Base-by-base conservation (phyloP, 2,113 vertebrate species). In the Cheilinus undulatus region DNA sequence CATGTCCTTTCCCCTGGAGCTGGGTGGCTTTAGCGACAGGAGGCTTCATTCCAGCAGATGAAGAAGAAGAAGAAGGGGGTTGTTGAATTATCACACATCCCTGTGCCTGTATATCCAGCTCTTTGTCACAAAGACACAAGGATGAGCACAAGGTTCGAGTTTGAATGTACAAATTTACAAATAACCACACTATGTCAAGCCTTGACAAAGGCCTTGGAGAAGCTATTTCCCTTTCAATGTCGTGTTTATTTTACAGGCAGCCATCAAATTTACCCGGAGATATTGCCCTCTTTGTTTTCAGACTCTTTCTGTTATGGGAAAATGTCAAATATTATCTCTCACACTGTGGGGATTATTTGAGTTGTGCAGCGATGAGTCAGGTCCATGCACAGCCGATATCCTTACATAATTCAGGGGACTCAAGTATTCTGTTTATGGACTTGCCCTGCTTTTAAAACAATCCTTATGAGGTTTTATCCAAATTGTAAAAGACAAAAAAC, bases 311-410 rank as follows among this genome's bases (percentile, higher is more conserved):
- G 80, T 69, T 48, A 50, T 30, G 56, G 69, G 60, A 46, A 82
- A 76, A 77, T 75, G 62, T 79, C 63, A 76, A 86, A 83, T 71
- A 73, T 69, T 67, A 68, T 76, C 69, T 68, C 56, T 69, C 57
- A 52, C 66, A 51, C 34, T 14, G 54, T 34, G 12, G 66, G 67
- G 63, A 80, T 73, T 77, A 65, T 79, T 71, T 43, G 48, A 76
- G 69, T n/a, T 48, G 51, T n/a, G 34, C 22, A 40, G 56, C 43
- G 42, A 14, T 61, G 69, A 79, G 57, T 77, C 72, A 66, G 45
- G 24, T 66, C 38, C 28, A n/a, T 23, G 67, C 43, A 69, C 49
- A 65, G 7, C n/a, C 45, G 69, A 69, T 68, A 82, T 62, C n/a
- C 43, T 82, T 57, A 70, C 73, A 83, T 76, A 68, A 83, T 60